Percentiles rank a stretch among this genome's conserved stretches.
Conservation (phyloP, 2,113 vertebrate genomes). For the Oncorhynchus mykiss region DNA sequence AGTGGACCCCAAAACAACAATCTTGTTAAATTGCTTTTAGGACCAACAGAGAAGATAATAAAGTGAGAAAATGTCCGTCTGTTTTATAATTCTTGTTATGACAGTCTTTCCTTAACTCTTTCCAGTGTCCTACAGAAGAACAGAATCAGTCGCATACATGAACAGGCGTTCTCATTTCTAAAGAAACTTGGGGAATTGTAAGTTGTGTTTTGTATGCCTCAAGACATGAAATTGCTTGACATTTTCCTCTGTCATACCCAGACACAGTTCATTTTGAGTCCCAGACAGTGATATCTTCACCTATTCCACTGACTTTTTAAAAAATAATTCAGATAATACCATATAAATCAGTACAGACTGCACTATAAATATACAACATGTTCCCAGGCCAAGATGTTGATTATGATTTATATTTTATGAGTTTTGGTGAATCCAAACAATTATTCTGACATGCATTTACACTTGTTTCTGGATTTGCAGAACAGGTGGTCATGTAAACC, state of each 20-base stretch:
- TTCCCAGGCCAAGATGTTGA: too few species aligned
- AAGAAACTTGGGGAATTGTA: slow-evolving; percentile 89
- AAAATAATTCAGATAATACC: too few species aligned
- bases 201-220: slow-evolving; percentile 60
- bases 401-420: too few species aligned
- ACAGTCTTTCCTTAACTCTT: slow-evolving; percentile 26
- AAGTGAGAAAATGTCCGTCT: background rate
- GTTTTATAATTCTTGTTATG: background rate
- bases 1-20: background rate
- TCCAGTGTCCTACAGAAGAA: slow-evolving; percentile 87
- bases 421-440: too few species aligned
- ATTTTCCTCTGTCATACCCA: background rate
- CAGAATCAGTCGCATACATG: slow-evolving; percentile 82
- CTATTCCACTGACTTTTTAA: too few species aligned
- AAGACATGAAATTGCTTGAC: background rate
- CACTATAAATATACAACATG: too few species aligned
- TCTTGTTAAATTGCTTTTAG: background rate
- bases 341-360: too few species aligned
- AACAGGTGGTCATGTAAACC: too few species aligned
- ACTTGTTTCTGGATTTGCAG: too few species aligned
- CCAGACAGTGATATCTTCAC: background rate
- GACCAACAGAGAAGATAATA: background rate
- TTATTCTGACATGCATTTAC: too few species aligned
- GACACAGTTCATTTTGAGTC: background rate
- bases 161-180: slow-evolving; percentile 85